Evolutionary conservation across 2,797 vertebrate species (phyloP).

Genomic region (Antennarius maculatus): DNA sequence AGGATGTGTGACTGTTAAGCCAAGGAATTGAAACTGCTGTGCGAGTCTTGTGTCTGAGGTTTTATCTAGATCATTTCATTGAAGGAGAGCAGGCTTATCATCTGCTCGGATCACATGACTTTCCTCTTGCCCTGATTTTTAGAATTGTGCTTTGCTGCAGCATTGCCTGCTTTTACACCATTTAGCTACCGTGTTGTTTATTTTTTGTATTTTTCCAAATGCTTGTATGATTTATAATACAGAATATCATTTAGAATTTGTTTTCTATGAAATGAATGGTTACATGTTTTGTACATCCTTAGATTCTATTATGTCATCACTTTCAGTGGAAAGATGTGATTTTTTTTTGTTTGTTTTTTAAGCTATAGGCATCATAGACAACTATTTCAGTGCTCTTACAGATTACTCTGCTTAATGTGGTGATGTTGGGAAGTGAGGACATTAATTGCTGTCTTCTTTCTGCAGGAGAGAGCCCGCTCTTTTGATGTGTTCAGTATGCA

Average conservation of each 20-base stretch:
- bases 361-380: conserved; percentile 35
- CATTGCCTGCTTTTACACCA: conserved; percentile 43
- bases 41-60: conserved; percentile 37
- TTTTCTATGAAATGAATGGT: conserved; percentile 11
- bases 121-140: conserved; percentile 69
- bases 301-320: neutral
- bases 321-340: neutral
- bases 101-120: conserved; percentile 70
- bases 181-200: conserved; percentile 37
- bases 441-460: conserved; percentile 74
- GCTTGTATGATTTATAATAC: neutral
- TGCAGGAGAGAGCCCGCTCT: conserved; percentile 94
- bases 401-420: conserved; percentile 21
- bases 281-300: neutral
- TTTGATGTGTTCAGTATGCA: conserved; percentile 97
- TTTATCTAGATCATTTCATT: conserved; percentile 61
- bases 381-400: conserved; percentile 28
- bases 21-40: conserved; percentile 58
- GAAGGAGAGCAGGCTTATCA: conserved; percentile 65
- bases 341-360: conserved; percentile 18
- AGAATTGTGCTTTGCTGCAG: conserved; percentile 63
- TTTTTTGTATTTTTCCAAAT: conserved; percentile 5
- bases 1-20: conserved; percentile 41
- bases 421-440: conserved; percentile 33
- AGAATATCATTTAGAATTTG: conserved; percentile 1